Conservation (phyloP, 2,797 vertebrate species). For the Dryobates pubescens region DNA sequence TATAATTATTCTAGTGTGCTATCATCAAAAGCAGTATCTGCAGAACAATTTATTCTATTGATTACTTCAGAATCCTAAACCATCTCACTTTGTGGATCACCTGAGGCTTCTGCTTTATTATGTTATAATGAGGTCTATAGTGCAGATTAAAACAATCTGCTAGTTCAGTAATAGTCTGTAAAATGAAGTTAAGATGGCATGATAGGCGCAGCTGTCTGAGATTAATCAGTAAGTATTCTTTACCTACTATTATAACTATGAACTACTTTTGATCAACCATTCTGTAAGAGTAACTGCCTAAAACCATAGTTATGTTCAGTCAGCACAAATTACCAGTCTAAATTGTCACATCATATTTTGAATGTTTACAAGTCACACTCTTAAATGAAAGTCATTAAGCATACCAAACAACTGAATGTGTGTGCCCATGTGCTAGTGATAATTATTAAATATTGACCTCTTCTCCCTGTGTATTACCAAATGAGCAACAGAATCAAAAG, state of each 20-base stretch:
- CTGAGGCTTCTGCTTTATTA: neutral
- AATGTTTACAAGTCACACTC: neutral
- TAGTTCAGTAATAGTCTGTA: neutral
- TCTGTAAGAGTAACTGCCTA: neutral
- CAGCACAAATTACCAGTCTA: neutral
- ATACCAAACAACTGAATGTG: accelerated
- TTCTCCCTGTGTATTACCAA: neutral
- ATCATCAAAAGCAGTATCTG: neutral
- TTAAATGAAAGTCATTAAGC: neutral
- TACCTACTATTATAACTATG: neutral
- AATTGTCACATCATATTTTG: neutral
- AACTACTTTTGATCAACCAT: neutral
- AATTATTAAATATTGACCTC: neutral
- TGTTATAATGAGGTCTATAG: neutral
- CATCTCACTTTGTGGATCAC: neutral
- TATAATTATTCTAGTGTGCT: neutral
- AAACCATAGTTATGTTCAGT: neutral
- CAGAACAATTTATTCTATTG: neutral
- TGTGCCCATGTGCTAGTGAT: neutral
- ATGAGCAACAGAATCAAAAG: neutral
- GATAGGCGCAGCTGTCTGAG: neutral
- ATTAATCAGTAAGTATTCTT: neutral
- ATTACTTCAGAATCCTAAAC: neutral
- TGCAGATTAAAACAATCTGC: neutral
- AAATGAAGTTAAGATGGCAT: neutral